Percentiles rank a stretch among this genome's conserved stretches.
phyloP scores from a whole-genome alignment of 2,888 invertebrate species.

The Bruchidius siliquastri region DNA sequence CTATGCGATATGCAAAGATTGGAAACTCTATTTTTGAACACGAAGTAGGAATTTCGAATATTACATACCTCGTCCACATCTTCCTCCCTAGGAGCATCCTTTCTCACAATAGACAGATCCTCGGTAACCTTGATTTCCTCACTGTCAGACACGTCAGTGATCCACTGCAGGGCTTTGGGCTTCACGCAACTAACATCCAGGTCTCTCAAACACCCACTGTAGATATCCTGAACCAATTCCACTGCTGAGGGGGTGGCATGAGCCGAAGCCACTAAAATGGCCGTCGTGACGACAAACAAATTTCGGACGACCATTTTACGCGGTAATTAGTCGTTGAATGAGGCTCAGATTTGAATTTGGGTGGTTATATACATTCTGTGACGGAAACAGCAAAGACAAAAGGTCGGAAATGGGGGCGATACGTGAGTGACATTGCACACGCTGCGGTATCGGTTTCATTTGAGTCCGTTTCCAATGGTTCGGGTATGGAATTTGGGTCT shows the following conservation, averaged over 20 bases:
- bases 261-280: constrained; percentile 20
- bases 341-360: constrained; percentile 12
- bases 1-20: too few relatives aligned
- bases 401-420: constrained; percentile 38
- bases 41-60: too few relatives aligned
- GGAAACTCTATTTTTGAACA: too few relatives aligned
- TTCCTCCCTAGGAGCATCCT: not conserved
- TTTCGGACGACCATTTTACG: constrained; percentile 9
- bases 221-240: constrained; percentile 62
- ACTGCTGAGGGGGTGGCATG: constrained; percentile 51
- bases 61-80: not conserved
- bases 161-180: constrained; percentile 73
- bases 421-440: constrained; percentile 33
- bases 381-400: constrained; percentile 48
- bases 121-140: constrained; percentile 71
- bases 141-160: constrained; percentile 61
- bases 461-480: not conserved
- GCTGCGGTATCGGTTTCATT: not conserved
- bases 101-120: constrained; percentile 61
- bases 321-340: constrained; percentile 19
- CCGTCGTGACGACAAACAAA: constrained; percentile 17
- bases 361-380: constrained; percentile 39
- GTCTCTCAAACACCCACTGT: constrained; percentile 62
- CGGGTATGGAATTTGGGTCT: not conserved
- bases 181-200: constrained; percentile 70